A percentile compares a stretch with the other conserved stretches of the same genome.
Evolutionary conservation across 1,140 invertebrate species (phyloP).

Genomic region (Drosophila nannoptera): DNA sequence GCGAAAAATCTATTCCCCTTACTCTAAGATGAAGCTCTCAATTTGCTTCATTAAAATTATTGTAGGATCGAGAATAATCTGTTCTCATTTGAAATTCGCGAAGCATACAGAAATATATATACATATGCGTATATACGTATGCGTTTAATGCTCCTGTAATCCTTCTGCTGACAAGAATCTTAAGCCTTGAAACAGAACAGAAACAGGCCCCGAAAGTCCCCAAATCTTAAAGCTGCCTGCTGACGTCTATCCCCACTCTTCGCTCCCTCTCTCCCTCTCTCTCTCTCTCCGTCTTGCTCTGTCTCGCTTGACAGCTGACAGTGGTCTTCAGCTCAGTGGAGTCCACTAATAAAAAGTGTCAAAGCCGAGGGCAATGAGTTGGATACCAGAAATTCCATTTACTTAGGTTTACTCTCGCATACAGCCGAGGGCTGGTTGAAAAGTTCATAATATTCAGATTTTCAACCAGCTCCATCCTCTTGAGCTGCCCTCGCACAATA

Average conservation of each 20-base stretch:
- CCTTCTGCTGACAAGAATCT: conserved; percentile 73
- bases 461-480: no score
- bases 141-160: conserved; percentile 70
- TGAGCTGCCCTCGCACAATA: background rate
- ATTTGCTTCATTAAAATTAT: background rate
- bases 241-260: conserved; percentile 51
- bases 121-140: background rate
- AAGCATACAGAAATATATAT: background rate
- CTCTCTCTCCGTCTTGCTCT: conserved; percentile 4
- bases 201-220: conserved; percentile 36
- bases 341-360: conserved; percentile 27
- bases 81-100: background rate
- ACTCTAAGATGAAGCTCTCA: background rate
- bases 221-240: conserved; percentile 47
- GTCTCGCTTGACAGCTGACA: conserved; percentile 62
- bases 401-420: conserved; percentile 11
- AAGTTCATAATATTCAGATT: no score
- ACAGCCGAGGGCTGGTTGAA: no score
- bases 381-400: conserved; percentile 31
- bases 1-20: background rate
- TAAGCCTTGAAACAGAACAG: conserved; percentile 58
- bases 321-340: conserved; percentile 16
- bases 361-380: conserved; percentile 21
- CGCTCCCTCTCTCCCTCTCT: conserved; percentile 11
- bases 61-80: no score